Percentiles rank a stretch among this genome's conserved stretches.
Conservation (phyloP, 2,888 invertebrate genomes). For the Rhodophaea formosa region DNA sequence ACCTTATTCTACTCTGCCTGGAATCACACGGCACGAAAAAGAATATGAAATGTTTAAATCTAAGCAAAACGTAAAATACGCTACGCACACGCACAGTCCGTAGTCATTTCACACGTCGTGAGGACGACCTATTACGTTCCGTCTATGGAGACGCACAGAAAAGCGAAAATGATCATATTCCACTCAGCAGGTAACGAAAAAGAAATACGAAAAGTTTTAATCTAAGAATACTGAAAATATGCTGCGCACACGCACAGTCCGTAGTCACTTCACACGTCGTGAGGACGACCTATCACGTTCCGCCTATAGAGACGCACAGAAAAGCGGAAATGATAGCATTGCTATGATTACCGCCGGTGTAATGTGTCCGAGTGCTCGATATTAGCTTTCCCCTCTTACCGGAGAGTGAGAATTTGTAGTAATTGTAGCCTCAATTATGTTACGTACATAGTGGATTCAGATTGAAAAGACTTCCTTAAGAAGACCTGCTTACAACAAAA, state of each 20-base stretch:
- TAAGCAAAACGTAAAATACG: too few species aligned
- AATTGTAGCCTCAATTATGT: neutral
- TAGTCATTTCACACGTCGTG: neutral
- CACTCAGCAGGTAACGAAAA: too few species aligned
- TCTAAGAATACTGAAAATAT: too few species aligned
- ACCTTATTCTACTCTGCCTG: too few species aligned
- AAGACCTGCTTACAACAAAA: too few species aligned
- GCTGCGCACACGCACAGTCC: too few species aligned
- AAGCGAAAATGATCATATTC: slow-evolving; percentile 7
- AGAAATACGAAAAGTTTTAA: neutral
- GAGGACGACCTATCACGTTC: neutral
- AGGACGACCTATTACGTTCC: neutral
- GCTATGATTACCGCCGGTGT: slow-evolving; percentile 3
- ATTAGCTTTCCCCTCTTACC: slow-evolving; percentile 1
- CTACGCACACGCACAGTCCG: too few species aligned
- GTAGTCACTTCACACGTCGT: neutral
- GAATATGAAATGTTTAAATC: neutral
- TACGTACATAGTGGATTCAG: neutral
- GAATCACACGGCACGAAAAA: too few species aligned
- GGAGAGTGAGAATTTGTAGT: neutral
- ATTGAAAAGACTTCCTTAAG: neutral
- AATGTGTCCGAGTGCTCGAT: slow-evolving; percentile 1
- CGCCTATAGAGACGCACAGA: neutral
- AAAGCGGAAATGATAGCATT: slow-evolving; percentile 10
- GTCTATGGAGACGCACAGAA: neutral